Evolutionary conservation across 2,797 vertebrate species (phyloP).

Genomic region (Ispidina lecontei): DNA sequence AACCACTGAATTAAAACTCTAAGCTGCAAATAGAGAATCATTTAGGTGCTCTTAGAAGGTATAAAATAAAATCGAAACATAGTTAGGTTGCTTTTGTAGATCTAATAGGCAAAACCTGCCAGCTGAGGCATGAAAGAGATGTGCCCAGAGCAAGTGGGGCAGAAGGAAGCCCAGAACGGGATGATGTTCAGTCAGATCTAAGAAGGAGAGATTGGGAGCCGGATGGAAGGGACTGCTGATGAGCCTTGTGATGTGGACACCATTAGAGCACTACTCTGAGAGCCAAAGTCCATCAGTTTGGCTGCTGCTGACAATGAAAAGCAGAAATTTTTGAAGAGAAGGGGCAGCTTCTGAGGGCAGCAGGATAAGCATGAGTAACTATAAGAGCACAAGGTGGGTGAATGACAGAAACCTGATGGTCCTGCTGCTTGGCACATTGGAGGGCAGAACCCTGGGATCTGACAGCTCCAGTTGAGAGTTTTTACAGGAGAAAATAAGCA

Average conservation of each 20-base stretch:
- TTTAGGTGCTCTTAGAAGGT: background rate
- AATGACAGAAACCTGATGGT: background rate
- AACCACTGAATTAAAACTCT: background rate
- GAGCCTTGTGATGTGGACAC: background rate
- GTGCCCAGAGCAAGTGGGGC: background rate
- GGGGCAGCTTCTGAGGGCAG: background rate
- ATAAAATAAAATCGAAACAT: background rate
- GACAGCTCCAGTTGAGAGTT: background rate
- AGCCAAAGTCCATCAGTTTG: background rate
- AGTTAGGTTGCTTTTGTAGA: background rate
- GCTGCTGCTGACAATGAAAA: background rate
- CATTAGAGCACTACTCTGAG: background rate
- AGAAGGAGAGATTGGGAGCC: background rate
- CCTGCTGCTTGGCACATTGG: background rate
- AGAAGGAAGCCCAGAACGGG: background rate
- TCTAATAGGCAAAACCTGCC: background rate
- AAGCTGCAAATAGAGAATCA: background rate
- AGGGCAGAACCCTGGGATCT: background rate
- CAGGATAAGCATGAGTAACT: background rate
- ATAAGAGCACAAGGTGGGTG: background rate
- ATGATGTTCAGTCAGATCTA: background rate
- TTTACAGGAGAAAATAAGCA: background rate
- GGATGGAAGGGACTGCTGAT: background rate
- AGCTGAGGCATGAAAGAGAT: fast-evolving
- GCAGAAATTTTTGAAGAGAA: background rate